phyloP scores from a whole-genome alignment of 2,888 invertebrate genomes.

The Silvanus unidentatus region DNA sequence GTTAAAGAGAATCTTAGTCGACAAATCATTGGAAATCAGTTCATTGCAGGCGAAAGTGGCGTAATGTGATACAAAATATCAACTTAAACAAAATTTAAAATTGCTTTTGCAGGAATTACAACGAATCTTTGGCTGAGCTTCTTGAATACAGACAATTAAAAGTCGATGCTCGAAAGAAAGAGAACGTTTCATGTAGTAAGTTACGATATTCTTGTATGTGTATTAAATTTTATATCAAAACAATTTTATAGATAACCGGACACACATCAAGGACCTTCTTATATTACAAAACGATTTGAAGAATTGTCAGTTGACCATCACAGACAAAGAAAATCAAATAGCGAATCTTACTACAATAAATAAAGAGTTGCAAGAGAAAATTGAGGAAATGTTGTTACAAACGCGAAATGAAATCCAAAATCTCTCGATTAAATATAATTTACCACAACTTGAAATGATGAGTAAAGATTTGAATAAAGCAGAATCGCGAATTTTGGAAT shows the following conservation, averaged over 20 bases:
- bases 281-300: slow-evolving; percentile 32
- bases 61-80: slow-evolving; percentile 18
- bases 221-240: neutral
- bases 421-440: slow-evolving; percentile 33
- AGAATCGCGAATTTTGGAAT: slow-evolving; percentile 24
- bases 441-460: slow-evolving; percentile 35
- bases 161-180: slow-evolving; percentile 24
- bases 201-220: neutral
- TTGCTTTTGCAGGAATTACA: slow-evolving; percentile 25
- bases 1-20: slow-evolving; percentile 33
- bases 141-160: slow-evolving; percentile 32
- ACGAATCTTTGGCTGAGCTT: slow-evolving; percentile 28
- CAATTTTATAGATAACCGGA: slow-evolving; percentile 23
- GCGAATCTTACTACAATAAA: slow-evolving; percentile 28
- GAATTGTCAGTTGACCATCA: slow-evolving; percentile 26
- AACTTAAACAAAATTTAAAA: slow-evolving; percentile 1
- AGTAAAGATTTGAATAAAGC: slow-evolving; percentile 31
- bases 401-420: slow-evolving; percentile 34
- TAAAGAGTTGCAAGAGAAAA: slow-evolving; percentile 32
- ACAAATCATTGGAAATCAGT: slow-evolving; percentile 32
- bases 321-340: slow-evolving; percentile 33
- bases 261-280: slow-evolving; percentile 27
- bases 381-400: slow-evolving; percentile 34
- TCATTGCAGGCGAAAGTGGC: slow-evolving; percentile 29
- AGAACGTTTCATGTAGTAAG: slow-evolving; percentile 31